Evolutionary conservation across 2,888 invertebrate species (phyloP).

Genomic region (Ormyrus pomaceus): DNA sequence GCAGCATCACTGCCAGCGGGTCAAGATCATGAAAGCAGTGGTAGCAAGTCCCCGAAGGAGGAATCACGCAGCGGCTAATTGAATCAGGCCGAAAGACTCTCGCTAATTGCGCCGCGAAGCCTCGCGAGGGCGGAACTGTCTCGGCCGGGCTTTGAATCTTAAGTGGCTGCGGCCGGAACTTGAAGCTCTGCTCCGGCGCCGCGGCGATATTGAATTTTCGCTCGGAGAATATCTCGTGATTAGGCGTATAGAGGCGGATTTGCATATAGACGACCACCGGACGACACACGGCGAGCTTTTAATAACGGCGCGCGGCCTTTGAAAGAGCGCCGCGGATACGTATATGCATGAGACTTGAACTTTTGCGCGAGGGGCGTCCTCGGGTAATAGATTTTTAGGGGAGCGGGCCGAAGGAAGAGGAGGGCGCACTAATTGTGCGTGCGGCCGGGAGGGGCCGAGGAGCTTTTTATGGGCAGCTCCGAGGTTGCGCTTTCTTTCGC

Average conservation of each 20-base stretch:
- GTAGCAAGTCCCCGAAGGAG: constrained; percentile 27
- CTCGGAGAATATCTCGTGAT: constrained; percentile 32
- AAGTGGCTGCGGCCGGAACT: background rate
- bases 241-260: constrained; percentile 36
- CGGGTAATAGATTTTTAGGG: constrained; percentile 36
- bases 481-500: too few relatives aligned
- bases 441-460: too few relatives aligned
- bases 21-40: constrained; percentile 4
- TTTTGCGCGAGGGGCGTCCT: background rate
- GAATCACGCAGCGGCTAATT: constrained; percentile 26
- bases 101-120: constrained; percentile 39
- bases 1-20: background rate
- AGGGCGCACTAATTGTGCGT: too few relatives aligned
- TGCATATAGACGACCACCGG: constrained; percentile 52
- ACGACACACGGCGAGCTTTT: constrained; percentile 31
- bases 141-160: constrained; percentile 26
- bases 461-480: too few relatives aligned
- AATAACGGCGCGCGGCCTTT: constrained; percentile 42
- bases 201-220: constrained; percentile 40
- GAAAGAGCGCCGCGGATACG: constrained; percentile 1
- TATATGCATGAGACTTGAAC: constrained; percentile 30
- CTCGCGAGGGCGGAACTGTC: background rate
- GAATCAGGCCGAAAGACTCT: constrained; percentile 45
- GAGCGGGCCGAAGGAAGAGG: too few relatives aligned
- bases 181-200: background rate